Evolutionary conservation across 2,113 vertebrate genomes (phyloP), one percentile per base, ranked within the genome.

Genomic region (Equus przewalskii): DNA sequence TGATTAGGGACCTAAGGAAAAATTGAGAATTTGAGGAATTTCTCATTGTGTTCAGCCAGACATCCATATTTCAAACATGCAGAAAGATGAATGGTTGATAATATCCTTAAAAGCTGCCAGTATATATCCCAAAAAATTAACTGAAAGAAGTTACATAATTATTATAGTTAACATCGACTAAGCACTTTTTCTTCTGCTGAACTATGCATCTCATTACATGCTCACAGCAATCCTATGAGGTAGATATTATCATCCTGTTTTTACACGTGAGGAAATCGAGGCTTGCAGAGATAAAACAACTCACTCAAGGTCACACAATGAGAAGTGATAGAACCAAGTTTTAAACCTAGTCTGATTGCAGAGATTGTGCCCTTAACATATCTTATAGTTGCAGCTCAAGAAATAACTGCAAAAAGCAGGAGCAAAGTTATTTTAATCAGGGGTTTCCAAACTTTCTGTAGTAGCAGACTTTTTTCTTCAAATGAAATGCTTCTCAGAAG

Each of bases 331-430:
- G 33, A 94, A 85, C 41, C 41, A 88, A 69, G 69, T 92, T 82
- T 95, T 70, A 92, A 94, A 91, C n/a, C 21, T 28, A 90, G 58
- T 85, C 58, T 91, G 92, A 94, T 91, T 79, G 22, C 73, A 96
- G 60, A 86, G 51, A n/a, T 91, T 78, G 49, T 22, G 18, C 76
- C 88, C 46, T 51, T 60, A 91, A 69, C 70, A 82, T 65, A 64
- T 33, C 26, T 70, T 92, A 91, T 2, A 56, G 36, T 16, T 89
- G 49, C 16, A 89, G 41, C 41, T 89, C 58, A 89, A 92, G 92
- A 83, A 94, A 44, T 8, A 88, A 92, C 64, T 92, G 46, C 33
- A 75, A 85, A 92, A 94, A 58, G 84, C 18, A 87, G 60, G 26
- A 88, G 14, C 14, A 69, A 90, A 88, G 46, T 72, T 79, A 84